These are phyloP conservation scores for Phthorimaea operculella DNA, from an alignment of 1,140 invertebrate species.

Conservation along the genomic window DNA sequence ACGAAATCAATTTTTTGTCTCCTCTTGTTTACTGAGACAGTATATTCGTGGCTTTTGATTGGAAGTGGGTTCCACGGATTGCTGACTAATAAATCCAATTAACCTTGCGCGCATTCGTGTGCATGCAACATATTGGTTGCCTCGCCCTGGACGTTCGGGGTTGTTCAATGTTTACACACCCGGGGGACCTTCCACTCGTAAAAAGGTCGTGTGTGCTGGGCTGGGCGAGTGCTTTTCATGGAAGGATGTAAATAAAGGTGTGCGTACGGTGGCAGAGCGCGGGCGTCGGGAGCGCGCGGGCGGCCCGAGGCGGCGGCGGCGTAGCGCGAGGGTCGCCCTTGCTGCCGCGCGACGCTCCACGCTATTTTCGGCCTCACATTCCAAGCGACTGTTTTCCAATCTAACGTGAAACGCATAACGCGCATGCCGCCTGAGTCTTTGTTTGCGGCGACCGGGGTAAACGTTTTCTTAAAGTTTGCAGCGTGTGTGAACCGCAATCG, in stretches of 20 bases:
- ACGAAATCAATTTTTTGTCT: too few species aligned
- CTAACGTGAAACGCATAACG: conserved; percentile 63
- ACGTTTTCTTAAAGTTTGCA: conserved; percentile 7
- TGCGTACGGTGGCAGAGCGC: conserved; percentile 27
- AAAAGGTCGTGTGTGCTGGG: conserved; percentile 27
- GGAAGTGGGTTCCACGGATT: background rate
- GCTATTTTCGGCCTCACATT: conserved; percentile 66
- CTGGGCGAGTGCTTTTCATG: conserved; percentile 40
- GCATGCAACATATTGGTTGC: conserved; percentile 3
- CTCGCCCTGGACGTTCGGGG: conserved; percentile 32
- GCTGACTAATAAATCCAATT: conserved; percentile 1
- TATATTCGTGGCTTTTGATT: background rate
- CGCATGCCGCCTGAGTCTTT: conserved; percentile 51
- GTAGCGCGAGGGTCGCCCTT: conserved; percentile 56
- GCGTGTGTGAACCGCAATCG: background rate
- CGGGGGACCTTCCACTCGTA: conserved; percentile 38
- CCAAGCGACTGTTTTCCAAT: conserved; percentile 63
- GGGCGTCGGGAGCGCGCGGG: conserved; percentile 19
- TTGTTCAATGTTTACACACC: conserved; percentile 28
- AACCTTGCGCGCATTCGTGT: background rate
- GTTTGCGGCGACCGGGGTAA: conserved; percentile 21
- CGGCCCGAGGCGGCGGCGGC: conserved; percentile 22
- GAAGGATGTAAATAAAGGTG: conserved; percentile 59
- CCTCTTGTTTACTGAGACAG: too few species aligned
- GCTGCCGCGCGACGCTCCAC: conserved; percentile 56